Conservation (phyloP, 2,888 invertebrate genomes). For the Scrobipalpa atriplicella region DNA sequence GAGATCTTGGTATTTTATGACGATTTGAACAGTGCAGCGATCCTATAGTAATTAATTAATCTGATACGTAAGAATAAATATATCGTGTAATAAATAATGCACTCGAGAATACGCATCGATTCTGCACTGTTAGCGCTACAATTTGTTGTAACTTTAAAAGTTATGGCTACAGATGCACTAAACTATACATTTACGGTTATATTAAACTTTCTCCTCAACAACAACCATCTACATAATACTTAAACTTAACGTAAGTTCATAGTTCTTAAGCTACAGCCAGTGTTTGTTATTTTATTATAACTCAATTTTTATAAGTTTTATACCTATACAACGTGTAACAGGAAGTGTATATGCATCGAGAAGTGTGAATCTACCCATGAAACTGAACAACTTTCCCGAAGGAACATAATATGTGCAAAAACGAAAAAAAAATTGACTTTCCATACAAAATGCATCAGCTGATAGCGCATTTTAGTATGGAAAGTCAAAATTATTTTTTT, state of each 20-base stretch:
- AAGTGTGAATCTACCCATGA: no score
- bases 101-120: constrained; percentile 27
- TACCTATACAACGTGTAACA: no score
- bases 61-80: constrained; percentile 17
- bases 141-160: constrained; percentile 10
- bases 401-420: no score
- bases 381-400: no score
- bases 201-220: constrained; percentile 38
- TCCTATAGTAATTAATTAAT: constrained; percentile 13
- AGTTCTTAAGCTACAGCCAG: constrained; percentile 37
- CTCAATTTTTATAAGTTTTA: not conserved
- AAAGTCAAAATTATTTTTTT: no score
- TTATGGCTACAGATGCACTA: not conserved
- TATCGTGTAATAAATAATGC: constrained; percentile 7
- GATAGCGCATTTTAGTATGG: no score
- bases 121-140: constrained; percentile 36
- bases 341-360: no score
- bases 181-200: constrained; percentile 28
- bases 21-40: constrained; percentile 44
- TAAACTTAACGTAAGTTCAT: constrained; percentile 39
- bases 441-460: no score
- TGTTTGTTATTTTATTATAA: constrained; percentile 11
- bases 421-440: no score
- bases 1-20: constrained; percentile 58
- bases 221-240: constrained; percentile 43